Evolutionary conservation across 53 echinoderm and acorn worm genomes (phyloP), one percentile per base, ranked within the genome.

Genomic region (Actinopyga echinites): DNA sequence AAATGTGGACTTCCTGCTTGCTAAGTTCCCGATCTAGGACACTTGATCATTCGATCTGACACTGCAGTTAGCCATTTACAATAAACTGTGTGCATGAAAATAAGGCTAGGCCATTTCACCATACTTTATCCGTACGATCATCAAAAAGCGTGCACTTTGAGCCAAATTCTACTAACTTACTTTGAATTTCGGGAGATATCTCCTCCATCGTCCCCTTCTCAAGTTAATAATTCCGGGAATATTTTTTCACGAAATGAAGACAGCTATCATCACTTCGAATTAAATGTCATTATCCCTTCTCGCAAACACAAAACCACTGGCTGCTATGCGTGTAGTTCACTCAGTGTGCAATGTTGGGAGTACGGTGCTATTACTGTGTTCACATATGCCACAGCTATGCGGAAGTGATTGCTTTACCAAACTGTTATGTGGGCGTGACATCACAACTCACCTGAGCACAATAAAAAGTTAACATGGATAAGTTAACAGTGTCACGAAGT

Each of bases 181-280:
- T 71, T 44, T 71, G 71, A 40, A 71, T 44, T 71, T 71, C 71
- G 44, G 71, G 71, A 23, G 71, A 25, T 71, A 44, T 71, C 24
- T 71, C 71, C n/a, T 71, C 71, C 71, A 71, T 71, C 20, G 49
- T 49, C 49, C 49, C 49, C 45, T 71, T 71, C 71, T 71, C 24
- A 22, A 11, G 35, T 10, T 17, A 40, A 71, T 5, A 44, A 26
- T 71, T 13, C 26, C 24, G 12, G 20, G 25, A 44, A 71, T 24
- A 42, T 71, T 34, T 44, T 44, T 36, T 71, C 43, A 71, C 29
- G 24, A 71, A 71, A 71, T 71, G 23, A 71, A 71, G 21, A 40
- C 71, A 15, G 71, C 71, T 71, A 25, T 71, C 71, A 71, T 71
- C 71, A 71, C 71, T 44, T 71, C 1, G 12, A n/a, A n/a, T n/a